Evolutionary conservation across 1,140 invertebrate species (phyloP).

Genomic region (Centruroides sculpturatus): DNA sequence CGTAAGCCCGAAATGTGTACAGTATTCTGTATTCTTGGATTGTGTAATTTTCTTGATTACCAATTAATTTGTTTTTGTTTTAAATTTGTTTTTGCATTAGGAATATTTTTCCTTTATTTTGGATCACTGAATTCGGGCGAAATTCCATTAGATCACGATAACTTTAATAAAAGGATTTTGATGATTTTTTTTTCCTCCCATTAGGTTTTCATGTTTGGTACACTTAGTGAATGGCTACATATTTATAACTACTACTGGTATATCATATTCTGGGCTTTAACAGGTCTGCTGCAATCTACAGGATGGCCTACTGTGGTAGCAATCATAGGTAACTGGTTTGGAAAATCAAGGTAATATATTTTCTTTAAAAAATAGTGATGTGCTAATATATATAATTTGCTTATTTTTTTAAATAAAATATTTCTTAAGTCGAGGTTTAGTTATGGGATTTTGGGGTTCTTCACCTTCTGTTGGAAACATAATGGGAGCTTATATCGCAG

Average conservation of each 20-base stretch:
- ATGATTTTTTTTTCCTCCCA: too few species aligned
- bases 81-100: too few species aligned
- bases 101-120: too few species aligned
- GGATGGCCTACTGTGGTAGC: constrained; percentile 89
- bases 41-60: too few species aligned
- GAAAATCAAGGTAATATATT: constrained; percentile 48
- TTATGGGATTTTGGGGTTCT: constrained; percentile 90
- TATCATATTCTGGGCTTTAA: constrained; percentile 58
- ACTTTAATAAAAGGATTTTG: too few species aligned
- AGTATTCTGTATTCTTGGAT: too few species aligned
- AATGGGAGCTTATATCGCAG: constrained; percentile 65
- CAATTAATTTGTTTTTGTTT: too few species aligned
- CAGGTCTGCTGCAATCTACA: constrained; percentile 77
- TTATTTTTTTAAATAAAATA: not conserved
- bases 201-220: constrained; percentile 36
- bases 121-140: too few species aligned
- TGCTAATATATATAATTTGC: too few species aligned
- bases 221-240: constrained; percentile 37
- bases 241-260: constrained; percentile 76
- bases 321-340: constrained; percentile 89
- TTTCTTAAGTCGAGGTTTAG: constrained; percentile 44
- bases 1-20: too few species aligned
- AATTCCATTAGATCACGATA: too few species aligned
- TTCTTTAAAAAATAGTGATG: too few species aligned
- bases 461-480: constrained; percentile 93